phyloP scores from a whole-genome alignment of 2,888 invertebrate genomes.

The Ommatoiulus sabulosus region DNA sequence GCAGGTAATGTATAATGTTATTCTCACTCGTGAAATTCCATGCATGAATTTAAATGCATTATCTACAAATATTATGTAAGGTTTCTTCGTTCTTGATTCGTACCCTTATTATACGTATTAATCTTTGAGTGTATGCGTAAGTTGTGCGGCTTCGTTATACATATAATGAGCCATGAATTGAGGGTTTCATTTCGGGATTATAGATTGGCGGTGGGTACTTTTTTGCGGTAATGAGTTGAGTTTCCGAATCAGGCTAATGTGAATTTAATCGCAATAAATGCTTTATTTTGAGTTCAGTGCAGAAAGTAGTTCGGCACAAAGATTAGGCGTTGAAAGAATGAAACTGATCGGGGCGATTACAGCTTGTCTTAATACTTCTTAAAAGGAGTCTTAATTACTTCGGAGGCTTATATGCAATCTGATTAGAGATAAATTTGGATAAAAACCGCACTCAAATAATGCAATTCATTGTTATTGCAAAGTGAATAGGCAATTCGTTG shows the following conservation, averaged over 20 bases:
- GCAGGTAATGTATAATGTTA: conserved; percentile 3
- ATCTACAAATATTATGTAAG: neutral
- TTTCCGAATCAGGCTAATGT: neutral
- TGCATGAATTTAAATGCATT: neutral
- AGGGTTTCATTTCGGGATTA: neutral
- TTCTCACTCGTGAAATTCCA: neutral
- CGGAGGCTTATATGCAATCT: conserved; percentile 7
- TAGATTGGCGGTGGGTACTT: neutral
- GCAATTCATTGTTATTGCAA: conserved; percentile 13
- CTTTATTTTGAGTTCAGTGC: conserved; percentile 24
- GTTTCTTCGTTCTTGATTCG: neutral
- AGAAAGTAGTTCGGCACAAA: neutral
- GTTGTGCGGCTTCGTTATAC: neutral
- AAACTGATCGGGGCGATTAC: conserved; percentile 14
- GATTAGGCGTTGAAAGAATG: conserved; percentile 22
- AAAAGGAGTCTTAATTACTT: conserved; percentile 26
- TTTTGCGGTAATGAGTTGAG: neutral
- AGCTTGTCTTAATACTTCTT: conserved; percentile 9
- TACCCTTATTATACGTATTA: neutral
- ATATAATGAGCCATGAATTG: neutral
- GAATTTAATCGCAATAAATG: conserved; percentile 36
- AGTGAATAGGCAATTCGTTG: conserved; percentile 5
- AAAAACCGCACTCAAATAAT: conserved; percentile 29
- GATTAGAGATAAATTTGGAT: conserved; percentile 11
- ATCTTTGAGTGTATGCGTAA: neutral